Evolutionary conservation across 2,888 invertebrate species (phyloP).

Genomic region (Coronaproctus castanopsis): DNA sequence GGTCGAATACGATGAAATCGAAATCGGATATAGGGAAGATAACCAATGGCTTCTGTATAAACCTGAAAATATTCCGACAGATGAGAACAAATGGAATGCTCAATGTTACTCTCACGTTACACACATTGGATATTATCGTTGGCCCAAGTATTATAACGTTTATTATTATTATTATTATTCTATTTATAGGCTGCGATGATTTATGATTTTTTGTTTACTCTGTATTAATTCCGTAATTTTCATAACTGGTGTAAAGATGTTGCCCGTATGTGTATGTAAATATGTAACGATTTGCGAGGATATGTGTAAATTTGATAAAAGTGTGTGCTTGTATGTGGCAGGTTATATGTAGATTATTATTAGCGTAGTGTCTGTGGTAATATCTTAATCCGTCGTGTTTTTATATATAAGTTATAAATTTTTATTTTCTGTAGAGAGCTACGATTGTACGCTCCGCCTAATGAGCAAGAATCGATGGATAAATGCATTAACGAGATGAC

Average conservation of each 20-base stretch:
- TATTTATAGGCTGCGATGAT: neutral
- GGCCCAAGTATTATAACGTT: conserved; percentile 28
- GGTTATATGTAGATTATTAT: too few species aligned
- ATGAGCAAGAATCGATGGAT: conserved; percentile 40
- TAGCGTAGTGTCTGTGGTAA: too few species aligned
- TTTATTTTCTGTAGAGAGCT: conserved; percentile 34
- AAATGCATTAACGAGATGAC: conserved; percentile 34
- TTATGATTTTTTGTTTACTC: too few species aligned
- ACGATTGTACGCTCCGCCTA: conserved; percentile 42
- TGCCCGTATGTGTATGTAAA: too few species aligned
- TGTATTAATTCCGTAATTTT: too few species aligned
- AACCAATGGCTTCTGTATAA: conserved; percentile 29
- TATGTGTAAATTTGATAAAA: too few species aligned
- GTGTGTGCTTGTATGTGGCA: too few species aligned
- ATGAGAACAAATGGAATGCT: conserved; percentile 51
- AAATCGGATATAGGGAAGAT: neutral
- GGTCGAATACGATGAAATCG: neutral
- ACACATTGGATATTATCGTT: conserved; percentile 34
- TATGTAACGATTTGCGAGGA: too few species aligned
- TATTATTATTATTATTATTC: conserved; percentile 1
- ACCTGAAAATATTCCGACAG: conserved; percentile 35
- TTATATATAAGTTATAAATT: too few species aligned
- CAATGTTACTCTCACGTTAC: conserved; percentile 46
- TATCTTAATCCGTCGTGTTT: too few species aligned
- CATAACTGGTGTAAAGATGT: too few species aligned